Percentiles rank a stretch among this genome's conserved stretches.
phyloP scores from a whole-genome alignment of 92 coral and sea anemone genomes.

The Micromussa lordhowensis region DNA sequence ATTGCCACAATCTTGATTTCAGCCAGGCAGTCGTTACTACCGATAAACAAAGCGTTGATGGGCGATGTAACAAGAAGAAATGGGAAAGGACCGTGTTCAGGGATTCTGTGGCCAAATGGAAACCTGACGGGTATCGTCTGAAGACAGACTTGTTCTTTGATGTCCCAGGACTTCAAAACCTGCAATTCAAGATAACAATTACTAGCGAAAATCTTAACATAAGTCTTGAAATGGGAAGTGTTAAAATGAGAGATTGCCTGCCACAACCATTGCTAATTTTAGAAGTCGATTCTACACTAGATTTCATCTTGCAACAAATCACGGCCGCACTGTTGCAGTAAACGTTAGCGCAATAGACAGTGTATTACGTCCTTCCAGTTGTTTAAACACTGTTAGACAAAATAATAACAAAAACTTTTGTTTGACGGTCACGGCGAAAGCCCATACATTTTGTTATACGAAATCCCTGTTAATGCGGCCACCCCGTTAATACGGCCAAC shows the following conservation, averaged over 20 bases:
- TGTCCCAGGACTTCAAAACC: constrained; percentile 92
- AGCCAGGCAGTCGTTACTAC: constrained; percentile 87
- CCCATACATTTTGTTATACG: no score
- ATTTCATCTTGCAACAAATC: background rate
- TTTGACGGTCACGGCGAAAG: no score
- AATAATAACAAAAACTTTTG: no score
- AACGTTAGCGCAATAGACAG: background rate
- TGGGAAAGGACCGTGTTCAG: constrained; percentile 97
- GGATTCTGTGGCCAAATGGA: constrained; percentile 91
- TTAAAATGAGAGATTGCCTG: background rate
- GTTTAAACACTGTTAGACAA: background rate
- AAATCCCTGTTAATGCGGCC: no score
- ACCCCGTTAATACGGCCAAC: no score
- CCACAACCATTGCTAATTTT: background rate
- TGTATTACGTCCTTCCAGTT: background rate
- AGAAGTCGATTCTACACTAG: background rate
- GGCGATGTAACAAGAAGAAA: constrained; percentile 81
- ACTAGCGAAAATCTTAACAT: background rate
- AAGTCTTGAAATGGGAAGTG: background rate
- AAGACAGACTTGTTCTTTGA: constrained; percentile 88
- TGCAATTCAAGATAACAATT: constrained; percentile 15
- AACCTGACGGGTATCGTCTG: constrained; percentile 84
- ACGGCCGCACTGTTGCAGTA: background rate
- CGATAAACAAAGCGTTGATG: constrained; percentile 80
- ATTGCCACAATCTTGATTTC: constrained; percentile 84